These are phyloP conservation scores for Meta bourneti DNA, from an alignment of 2,888 invertebrate genomes.

Conservation along the genomic window DNA sequence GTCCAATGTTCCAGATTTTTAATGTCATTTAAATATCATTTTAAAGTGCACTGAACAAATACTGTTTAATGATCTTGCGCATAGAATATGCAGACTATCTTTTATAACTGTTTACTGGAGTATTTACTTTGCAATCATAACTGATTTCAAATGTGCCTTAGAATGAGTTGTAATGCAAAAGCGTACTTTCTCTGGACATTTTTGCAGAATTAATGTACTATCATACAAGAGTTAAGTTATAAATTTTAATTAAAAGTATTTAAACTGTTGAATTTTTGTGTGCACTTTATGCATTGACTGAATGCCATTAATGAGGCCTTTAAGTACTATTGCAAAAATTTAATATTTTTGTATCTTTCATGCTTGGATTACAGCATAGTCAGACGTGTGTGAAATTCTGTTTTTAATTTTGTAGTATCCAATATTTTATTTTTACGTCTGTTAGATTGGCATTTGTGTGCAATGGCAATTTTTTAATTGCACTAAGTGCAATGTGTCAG, in stretches of 20 bases:
- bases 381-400: conserved; percentile 24
- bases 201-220: conserved; percentile 9
- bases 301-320: conserved; percentile 29
- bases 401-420: conserved; percentile 12
- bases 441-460: conserved; percentile 54
- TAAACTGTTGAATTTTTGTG: not conserved
- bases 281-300: not conserved
- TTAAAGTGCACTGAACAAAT: not conserved
- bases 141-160: conserved; percentile 69
- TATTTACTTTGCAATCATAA: not conserved
- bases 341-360: conserved; percentile 51
- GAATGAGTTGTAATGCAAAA: conserved; percentile 27
- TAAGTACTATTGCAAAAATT: conserved; percentile 5
- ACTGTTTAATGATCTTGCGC: not conserved
- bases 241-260: not conserved
- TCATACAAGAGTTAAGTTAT: conserved; percentile 4
- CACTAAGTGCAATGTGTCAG: conserved; percentile 64
- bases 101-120: not conserved
- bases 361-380: conserved; percentile 31
- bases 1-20: not conserved
- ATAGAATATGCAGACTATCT: not conserved
- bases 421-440: conserved; percentile 8
- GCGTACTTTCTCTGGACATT: not conserved
- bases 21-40: not conserved
- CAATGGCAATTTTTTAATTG: conserved; percentile 69